Percentiles rank a stretch among this genome's conserved stretches.
Evolutionary conservation across 2,797 vertebrate genomes (phyloP).

Genomic region (Pteropus rufus): DNA sequence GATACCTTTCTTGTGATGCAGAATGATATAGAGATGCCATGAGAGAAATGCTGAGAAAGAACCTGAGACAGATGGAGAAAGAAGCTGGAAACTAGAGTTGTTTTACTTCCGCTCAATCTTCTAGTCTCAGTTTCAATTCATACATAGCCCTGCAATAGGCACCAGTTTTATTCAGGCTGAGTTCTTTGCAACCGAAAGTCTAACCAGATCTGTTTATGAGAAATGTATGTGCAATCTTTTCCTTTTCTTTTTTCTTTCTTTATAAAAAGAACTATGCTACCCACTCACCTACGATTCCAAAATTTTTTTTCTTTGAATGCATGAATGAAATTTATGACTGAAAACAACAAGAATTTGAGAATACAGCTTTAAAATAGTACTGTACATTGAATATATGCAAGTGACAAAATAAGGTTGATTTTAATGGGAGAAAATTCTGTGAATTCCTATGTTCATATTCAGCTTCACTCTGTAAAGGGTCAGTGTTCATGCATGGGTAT

Average conservation of each 20-base stretch:
- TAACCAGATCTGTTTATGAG: not conserved
- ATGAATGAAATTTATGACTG: not conserved
- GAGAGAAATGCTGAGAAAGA: not conserved
- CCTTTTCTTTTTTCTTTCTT: not conserved
- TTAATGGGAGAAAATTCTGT: slow-evolving; percentile 2
- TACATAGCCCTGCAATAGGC: not conserved
- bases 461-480: not conserved
- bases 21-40: not conserved
- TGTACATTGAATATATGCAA: not conserved
- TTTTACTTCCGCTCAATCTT: not conserved
- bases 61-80: not conserved
- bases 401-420: not conserved
- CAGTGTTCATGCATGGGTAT: not conserved
- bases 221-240: not conserved
- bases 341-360: not conserved
- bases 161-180: not conserved
- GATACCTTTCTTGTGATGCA: not conserved
- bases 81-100: not conserved
- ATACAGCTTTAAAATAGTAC: not conserved
- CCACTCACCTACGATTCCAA: not conserved
- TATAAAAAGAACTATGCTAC: not conserved
- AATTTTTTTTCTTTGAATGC: not conserved
- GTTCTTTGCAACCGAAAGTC: slow-evolving; percentile 11
- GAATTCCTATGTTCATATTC: not conserved
- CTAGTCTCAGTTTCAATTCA: not conserved